Evolutionary conservation across 1,140 invertebrate species (phyloP).

Genomic region (Gonioctena quinquepunctata): DNA sequence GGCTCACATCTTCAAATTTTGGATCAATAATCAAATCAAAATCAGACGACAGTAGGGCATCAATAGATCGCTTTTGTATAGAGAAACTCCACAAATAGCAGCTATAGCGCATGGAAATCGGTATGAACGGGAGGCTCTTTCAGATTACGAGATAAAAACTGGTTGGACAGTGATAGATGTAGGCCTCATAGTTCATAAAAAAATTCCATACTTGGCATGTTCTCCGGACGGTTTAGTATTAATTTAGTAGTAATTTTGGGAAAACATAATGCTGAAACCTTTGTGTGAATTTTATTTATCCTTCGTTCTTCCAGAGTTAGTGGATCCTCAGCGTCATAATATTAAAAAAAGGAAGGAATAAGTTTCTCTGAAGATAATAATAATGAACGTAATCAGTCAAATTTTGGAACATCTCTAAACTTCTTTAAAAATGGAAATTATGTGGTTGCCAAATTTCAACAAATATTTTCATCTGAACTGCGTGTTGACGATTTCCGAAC

Average conservation of each 20-base stretch:
- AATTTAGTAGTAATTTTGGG: constrained; percentile 12
- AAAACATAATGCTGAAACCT: not conserved
- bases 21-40: constrained; percentile 4
- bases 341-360: not conserved
- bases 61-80: constrained; percentile 5
- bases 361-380: not conserved
- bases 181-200: not conserved
- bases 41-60: not conserved
- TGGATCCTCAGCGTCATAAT: not conserved
- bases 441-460: constrained; percentile 1
- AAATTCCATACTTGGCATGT: constrained; percentile 17
- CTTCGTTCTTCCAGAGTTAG: constrained; percentile 1
- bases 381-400: not conserved
- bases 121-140: not conserved
- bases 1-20: not conserved
- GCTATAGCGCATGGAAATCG: not conserved
- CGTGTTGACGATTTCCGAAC: not conserved
- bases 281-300: constrained; percentile 11
- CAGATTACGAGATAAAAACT: not conserved
- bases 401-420: not conserved
- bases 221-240: constrained; percentile 24
- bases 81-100: constrained; percentile 1
- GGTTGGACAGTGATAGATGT: not conserved
- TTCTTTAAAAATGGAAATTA: constrained; percentile 11
- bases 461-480: not conserved